phyloP scores from a whole-genome alignment of 2,113 vertebrate genomes.

The Grallaria varia region DNA sequence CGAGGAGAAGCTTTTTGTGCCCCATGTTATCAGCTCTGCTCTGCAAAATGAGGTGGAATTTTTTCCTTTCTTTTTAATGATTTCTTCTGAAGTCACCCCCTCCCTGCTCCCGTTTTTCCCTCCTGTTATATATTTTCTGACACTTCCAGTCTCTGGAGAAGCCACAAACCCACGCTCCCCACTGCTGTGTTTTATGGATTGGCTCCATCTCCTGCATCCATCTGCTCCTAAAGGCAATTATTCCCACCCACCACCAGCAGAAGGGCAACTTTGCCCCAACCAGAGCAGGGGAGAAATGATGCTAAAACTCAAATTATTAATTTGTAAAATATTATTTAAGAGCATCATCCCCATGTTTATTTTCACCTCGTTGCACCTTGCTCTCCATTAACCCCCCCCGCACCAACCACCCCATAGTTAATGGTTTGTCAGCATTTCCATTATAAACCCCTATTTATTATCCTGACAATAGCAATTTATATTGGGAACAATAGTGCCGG shows the following conservation, averaged over 20 bases:
- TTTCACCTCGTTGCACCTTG: not conserved
- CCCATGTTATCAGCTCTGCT: not conserved
- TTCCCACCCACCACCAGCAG: not conserved
- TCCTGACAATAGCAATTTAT: slow-evolving; percentile 64
- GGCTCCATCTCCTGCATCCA: not conserved
- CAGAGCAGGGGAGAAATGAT: not conserved
- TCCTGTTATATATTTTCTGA: slow-evolving; percentile 37
- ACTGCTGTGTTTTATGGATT: not conserved
- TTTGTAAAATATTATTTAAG: not conserved
- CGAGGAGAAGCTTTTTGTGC: rapidly evolving
- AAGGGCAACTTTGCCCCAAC: not conserved
- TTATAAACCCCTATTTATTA: slow-evolving; percentile 59
- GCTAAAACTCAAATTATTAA: slow-evolving; percentile 1
- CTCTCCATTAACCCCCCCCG: not conserved
- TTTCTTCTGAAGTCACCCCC: not conserved
- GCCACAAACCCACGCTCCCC: not conserved
- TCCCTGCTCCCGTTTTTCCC: not conserved
- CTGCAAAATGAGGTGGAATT: not conserved
- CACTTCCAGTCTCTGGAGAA: slow-evolving; percentile 31
- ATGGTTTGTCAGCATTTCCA: slow-evolving; percentile 62
- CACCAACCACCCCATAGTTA: not conserved
- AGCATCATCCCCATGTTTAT: not conserved
- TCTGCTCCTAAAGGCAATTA: not conserved
- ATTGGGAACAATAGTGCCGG: slow-evolving; percentile 67
- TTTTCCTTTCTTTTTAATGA: not conserved